Percentiles rank a stretch among this genome's conserved stretches.
Conservation (phyloP, 2,797 vertebrate species). For the Chelon labrosus region DNA sequence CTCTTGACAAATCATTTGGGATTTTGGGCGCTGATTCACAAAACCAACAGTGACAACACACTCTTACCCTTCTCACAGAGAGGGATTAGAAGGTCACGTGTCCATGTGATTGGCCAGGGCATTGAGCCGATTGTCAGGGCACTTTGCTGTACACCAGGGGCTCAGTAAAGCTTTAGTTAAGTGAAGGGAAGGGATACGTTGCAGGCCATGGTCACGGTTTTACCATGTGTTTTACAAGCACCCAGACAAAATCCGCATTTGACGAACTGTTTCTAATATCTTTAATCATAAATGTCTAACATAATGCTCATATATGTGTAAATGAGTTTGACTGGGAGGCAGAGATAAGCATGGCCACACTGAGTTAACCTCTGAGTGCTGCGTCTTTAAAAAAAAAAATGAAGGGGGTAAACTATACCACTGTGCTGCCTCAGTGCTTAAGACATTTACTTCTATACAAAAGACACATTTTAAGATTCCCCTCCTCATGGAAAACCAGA, state of each 20-base stretch:
- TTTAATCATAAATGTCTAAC: constrained; percentile 36
- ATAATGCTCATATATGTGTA: constrained; percentile 29
- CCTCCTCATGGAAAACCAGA: constrained; percentile 63
- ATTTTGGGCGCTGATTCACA: constrained; percentile 91
- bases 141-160: constrained; percentile 88
- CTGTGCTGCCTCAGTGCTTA: constrained; percentile 51
- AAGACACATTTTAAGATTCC: constrained; percentile 56
- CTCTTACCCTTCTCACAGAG: constrained; percentile 91
- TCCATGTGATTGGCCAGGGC: constrained; percentile 92
- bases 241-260: constrained; percentile 10
- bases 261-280: constrained; percentile 11
- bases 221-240: constrained; percentile 64
- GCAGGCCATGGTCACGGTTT: constrained; percentile 79
- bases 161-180: constrained; percentile 88
- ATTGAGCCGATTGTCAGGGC: constrained; percentile 94
- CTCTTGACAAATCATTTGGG: constrained; percentile 93
- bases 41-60: constrained; percentile 94
- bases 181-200: constrained; percentile 80
- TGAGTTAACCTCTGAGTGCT: constrained; percentile 23
- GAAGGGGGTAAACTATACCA: constrained; percentile 38
- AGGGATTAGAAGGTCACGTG: constrained; percentile 95
- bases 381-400: constrained; percentile 10
- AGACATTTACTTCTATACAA: constrained; percentile 53
- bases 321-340: constrained; percentile 14
- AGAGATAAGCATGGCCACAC: constrained; percentile 8